Evolutionary conservation across 2,113 vertebrate genomes (phyloP), one percentile per base, ranked within the genome.

Genomic region (Lampris incognitus): DNA sequence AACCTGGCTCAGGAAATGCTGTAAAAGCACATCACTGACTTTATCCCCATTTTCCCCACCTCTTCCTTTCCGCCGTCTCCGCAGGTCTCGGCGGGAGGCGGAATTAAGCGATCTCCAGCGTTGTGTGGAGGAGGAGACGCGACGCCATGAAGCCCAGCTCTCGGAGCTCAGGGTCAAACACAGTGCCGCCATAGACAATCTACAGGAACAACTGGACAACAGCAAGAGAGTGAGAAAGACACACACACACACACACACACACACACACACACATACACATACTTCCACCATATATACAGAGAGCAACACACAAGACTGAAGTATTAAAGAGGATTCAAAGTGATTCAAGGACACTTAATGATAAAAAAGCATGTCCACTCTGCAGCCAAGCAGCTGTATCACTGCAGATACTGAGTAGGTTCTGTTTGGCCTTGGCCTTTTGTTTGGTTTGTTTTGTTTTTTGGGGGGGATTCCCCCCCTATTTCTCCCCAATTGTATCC

Each of bases 121-220:
- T 72, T 87, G 94, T 1, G 91, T 98, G 42, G 97, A 97, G 86
- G 97, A 97, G 1, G 96, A 97, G 62, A 90, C 94, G 0, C 94
- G 95, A 0, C 36, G 88, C 0, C 97, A 96, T 0, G 97, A 98
- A 76, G 75, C 59, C 8, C 94, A 95, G 2, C 92, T 98, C 1
- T 93, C 95, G n/a, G 97, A 97, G 61, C 91, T 97, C 74, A 74
- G 96, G 48, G 93, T 97, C 75, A 95, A 97, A 52, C 96, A 97
- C 48, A 91, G 94, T 2, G 77, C 91, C 24, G 92, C 94, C 1
- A 90, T 97, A 54, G 96, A 96, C 74, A 93, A 85, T 69, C 90
- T 97, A 38, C 93, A 95, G 0, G 97, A 97, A 50, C 96, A 98
- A 90, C 89, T 98, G 75, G 97, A 98, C 81, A 96, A 97, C 72